Evolutionary conservation across 2,888 invertebrate genomes (phyloP).

Genomic region (Papilio elwesi): DNA sequence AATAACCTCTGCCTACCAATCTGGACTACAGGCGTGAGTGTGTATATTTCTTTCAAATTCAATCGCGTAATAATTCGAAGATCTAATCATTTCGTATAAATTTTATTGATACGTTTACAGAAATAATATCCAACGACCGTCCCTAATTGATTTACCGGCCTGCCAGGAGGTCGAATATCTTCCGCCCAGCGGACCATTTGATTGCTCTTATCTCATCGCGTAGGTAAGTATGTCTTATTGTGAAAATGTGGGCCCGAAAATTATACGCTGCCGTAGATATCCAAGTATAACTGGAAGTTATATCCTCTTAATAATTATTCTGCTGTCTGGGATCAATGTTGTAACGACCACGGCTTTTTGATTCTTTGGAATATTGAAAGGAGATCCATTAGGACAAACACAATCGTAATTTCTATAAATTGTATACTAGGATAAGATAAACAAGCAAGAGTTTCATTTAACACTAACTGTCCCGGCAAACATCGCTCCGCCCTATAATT

Average conservation of each 20-base stretch:
- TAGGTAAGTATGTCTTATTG: conserved; percentile 6
- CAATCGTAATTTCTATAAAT: too few species aligned
- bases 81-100: conserved; percentile 4
- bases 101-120: conserved; percentile 20
- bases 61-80: not conserved
- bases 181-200: conserved; percentile 34
- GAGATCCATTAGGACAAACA: too few species aligned
- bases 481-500: too few species aligned
- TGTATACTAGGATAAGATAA: too few species aligned
- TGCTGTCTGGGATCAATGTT: too few species aligned
- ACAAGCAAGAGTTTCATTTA: too few species aligned
- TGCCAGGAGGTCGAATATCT: conserved; percentile 30
- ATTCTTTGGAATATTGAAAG: too few species aligned
- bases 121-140: conserved; percentile 22
- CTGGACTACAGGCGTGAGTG: not conserved
- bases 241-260: conserved; percentile 19
- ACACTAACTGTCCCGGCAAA: too few species aligned
- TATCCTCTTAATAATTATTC: too few species aligned
- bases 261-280: conserved; percentile 9
- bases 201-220: conserved; percentile 37
- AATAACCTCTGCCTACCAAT: not conserved
- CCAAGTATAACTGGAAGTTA: too few species aligned
- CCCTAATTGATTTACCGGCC: conserved; percentile 19
- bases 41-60: not conserved
- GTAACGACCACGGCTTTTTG: not conserved